Percentiles rank a stretch among this genome's conserved stretches.
Conservation (phyloP, 2,888 invertebrate genomes). For the Corbicula japonica region DNA sequence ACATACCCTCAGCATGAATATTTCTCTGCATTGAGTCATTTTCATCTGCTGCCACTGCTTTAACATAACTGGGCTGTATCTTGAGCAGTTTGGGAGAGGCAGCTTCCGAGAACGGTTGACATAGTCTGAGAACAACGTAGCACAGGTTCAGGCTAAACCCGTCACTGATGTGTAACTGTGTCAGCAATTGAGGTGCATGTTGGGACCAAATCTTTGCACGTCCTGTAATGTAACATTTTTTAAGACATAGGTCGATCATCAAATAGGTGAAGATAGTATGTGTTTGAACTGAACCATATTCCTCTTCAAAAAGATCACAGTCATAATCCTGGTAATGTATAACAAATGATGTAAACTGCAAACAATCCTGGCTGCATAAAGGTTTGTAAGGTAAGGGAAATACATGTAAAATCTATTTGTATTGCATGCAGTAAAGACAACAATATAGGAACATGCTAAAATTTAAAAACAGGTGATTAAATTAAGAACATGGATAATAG, state of each 20-base stretch:
- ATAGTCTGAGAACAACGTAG: slow-evolving; percentile 92
- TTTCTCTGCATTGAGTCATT: slow-evolving; percentile 71
- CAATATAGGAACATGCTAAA: too few species aligned
- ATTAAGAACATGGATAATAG: too few species aligned
- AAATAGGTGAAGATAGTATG: neutral
- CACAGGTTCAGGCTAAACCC: slow-evolving; percentile 95
- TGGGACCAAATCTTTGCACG: slow-evolving; percentile 95
- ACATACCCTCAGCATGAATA: slow-evolving; percentile 75
- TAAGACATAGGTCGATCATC: too few species aligned
- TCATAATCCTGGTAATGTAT: too few species aligned
- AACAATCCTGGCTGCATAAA: too few species aligned
- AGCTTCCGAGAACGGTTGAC: slow-evolving; percentile 92
- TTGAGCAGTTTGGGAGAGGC: slow-evolving; percentile 91
- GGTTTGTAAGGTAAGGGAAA: too few species aligned
- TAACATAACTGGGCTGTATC: slow-evolving; percentile 91
- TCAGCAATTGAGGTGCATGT: slow-evolving; percentile 87
- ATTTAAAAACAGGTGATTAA: too few species aligned
- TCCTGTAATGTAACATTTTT: slow-evolving; percentile 86
- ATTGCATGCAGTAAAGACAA: too few species aligned
- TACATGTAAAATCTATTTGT: too few species aligned
- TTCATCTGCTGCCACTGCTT: slow-evolving; percentile 70
- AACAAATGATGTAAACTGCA: too few species aligned
- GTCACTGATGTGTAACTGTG: slow-evolving; percentile 88
- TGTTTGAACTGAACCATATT: neutral
- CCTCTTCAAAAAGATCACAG: too few species aligned